Base-by-base conservation (phyloP, 92 coral and sea anemone genomes). In the Zoanthus sociatus region DNA sequence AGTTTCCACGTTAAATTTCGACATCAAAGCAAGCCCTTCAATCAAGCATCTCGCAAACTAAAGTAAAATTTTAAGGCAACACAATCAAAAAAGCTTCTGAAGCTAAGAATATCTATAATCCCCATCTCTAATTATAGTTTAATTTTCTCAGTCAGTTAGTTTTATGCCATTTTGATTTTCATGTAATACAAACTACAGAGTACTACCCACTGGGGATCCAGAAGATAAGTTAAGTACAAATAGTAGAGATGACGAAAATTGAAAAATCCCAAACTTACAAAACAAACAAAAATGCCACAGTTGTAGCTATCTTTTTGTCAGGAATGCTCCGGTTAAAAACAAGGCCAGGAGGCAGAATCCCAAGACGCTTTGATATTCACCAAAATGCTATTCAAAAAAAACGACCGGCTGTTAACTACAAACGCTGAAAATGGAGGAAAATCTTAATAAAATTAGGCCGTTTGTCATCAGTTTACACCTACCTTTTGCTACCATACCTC, bases 271-370 rank as follows among this genome's bases (percentile, higher is more conserved):
- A 46, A 46, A 73, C 58, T 73, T 73, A 73, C 78, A 10, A 45
- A 58, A 73, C 78, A 73, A 45, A 73, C 78, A 73, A 45, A 73
- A 46, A 73, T 17, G 56, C 56, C 78, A 15, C 78, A 73, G 78
- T 73, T 73, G 55, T 73, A 73, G 30, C 78, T 58, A 46, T 73
- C 78, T 46, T 73, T 46, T 15, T 73, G 78, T 17, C 56, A 7
- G 58, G 17, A 45, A 58, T 73, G 78, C 58, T 21, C 58, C 58
- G 78, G 58, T 73, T 46, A 21, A 45, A 48, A 13, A 45, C 56
- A 73, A 46, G 78, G 78, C 78, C 78, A 73, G 31, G 56, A 45
- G 55, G 26, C 55, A 15, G 30, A 45, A 45, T 73, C 56, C 56
- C 56, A 46, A 44, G 56, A 45, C 21, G 58, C 58, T 46, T 73